These are phyloP conservation scores for Eilema depressum DNA, from an alignment of 2,888 invertebrate species.

Conservation along the genomic window DNA sequence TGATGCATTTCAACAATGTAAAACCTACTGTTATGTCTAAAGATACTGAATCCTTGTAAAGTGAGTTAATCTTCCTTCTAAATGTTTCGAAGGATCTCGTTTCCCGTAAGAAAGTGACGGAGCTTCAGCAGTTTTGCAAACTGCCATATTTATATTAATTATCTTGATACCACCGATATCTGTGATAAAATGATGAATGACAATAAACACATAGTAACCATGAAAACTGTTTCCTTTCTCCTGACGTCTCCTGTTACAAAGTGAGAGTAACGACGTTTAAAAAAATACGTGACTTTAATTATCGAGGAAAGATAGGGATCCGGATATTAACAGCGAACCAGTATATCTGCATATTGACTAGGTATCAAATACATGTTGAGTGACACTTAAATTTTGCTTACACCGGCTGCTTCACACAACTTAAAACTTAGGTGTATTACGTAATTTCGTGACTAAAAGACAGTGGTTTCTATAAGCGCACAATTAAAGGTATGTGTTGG, in stretches of 20 bases:
- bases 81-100: constrained; percentile 62
- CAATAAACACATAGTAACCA: constrained; percentile 79
- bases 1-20: constrained; percentile 43
- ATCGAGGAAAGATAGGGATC: constrained; percentile 23
- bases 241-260: constrained; percentile 69
- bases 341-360: constrained; percentile 21
- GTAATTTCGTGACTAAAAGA: constrained; percentile 30
- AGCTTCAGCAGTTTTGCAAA: constrained; percentile 69
- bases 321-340: constrained; percentile 12
- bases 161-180: constrained; percentile 60
- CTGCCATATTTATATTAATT: constrained; percentile 65
- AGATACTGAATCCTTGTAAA: constrained; percentile 50
- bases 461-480: constrained; percentile 32
- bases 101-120: constrained; percentile 52
- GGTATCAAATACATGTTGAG: constrained; percentile 33
- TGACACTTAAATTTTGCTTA: constrained; percentile 33
- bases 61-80: constrained; percentile 51
- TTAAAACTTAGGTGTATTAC: constrained; percentile 20
- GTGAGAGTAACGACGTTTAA: constrained; percentile 31
- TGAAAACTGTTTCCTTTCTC: constrained; percentile 83
- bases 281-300: constrained; percentile 23
- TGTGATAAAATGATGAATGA: constrained; percentile 74
- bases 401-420: constrained; percentile 27
- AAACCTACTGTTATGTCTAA: constrained; percentile 41
- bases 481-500: constrained; percentile 57